phyloP scores from a whole-genome alignment of 2,888 invertebrate genomes.

The Drosophila pseudotalamancana region DNA sequence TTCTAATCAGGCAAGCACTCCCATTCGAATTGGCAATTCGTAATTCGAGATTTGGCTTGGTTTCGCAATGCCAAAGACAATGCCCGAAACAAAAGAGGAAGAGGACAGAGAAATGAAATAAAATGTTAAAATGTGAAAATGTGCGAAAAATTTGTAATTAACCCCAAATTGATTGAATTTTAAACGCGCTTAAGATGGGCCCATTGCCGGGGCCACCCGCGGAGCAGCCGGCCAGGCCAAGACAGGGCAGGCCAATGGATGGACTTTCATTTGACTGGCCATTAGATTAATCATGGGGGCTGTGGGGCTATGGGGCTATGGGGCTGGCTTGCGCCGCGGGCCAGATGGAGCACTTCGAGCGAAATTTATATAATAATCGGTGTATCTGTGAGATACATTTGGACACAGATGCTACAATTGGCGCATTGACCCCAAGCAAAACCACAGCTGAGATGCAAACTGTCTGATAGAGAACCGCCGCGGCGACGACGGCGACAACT shows the following conservation, averaged over 20 bases:
- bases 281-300: conserved; percentile 70
- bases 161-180: conserved; percentile 76
- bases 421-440: conserved; percentile 60
- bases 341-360: conserved; percentile 42
- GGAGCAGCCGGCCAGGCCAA: conserved; percentile 33
- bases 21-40: neutral
- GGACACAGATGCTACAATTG: conserved; percentile 53
- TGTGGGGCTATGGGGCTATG: no score
- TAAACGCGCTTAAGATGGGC: conserved; percentile 57
- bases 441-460: conserved; percentile 58
- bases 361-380: conserved; percentile 56
- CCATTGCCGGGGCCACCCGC: conserved; percentile 52
- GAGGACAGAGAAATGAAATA: neutral
- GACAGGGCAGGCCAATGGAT: conserved; percentile 23
- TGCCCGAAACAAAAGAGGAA: neutral
- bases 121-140: conserved; percentile 26
- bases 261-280: conserved; percentile 54
- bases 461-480: conserved; percentile 54
- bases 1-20: no score
- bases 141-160: conserved; percentile 66
- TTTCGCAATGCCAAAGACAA: neutral
- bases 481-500: conserved; percentile 18
- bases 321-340: conserved; percentile 48
- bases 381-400: conserved; percentile 53
- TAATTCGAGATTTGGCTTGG: neutral